These are phyloP conservation scores for Cheirogaleus major DNA, from an alignment of 2,797 vertebrate species.

Conservation along the genomic window DNA sequence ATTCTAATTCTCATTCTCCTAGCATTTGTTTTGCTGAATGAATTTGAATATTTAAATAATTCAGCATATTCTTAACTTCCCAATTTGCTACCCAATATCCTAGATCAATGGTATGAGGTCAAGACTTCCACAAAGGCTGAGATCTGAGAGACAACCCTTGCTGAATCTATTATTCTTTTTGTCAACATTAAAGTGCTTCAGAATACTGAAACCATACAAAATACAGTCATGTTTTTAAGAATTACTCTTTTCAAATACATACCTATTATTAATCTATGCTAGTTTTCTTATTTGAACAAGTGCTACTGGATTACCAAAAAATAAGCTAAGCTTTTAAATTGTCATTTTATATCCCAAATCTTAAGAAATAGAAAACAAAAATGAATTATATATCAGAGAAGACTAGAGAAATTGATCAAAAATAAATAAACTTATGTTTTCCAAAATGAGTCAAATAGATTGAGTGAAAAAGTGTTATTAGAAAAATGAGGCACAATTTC, in stretches of 20 bases:
- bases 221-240: not conserved
- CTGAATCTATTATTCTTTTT: not conserved
- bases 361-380: conserved; percentile 12
- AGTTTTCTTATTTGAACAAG: not conserved
- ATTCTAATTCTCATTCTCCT: not conserved
- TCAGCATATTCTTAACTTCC: not conserved
- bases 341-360: not conserved
- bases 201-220: not conserved
- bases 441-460: not conserved
- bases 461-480: not conserved
- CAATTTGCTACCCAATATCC: not conserved
- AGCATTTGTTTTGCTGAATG: not conserved
- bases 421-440: not conserved
- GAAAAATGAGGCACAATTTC: not conserved
- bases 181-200: not conserved
- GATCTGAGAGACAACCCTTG: not conserved
- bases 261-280: not conserved
- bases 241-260: not conserved
- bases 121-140: not conserved
- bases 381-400: not conserved
- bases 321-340: not conserved
- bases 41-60: conserved; percentile 25
- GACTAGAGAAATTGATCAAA: not conserved
- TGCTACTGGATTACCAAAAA: not conserved
- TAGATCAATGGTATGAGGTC: not conserved